phyloP scores from a whole-genome alignment of 2,113 vertebrate genomes.

The Passerina amoena region DNA sequence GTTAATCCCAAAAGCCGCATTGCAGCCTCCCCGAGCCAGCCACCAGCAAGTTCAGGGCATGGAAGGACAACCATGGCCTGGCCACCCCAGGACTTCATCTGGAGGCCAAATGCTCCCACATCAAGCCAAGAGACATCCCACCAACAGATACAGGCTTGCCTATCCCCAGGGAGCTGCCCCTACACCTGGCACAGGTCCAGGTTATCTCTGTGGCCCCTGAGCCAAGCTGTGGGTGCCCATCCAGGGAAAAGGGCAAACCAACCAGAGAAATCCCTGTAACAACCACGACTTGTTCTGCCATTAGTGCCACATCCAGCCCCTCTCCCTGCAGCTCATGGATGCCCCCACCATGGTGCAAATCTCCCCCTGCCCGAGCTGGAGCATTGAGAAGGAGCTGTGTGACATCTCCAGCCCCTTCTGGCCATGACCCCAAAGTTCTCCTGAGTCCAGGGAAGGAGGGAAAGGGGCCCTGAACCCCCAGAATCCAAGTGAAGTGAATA shows the following conservation, averaged over 20 bases:
- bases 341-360: neutral
- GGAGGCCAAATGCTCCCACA: neutral
- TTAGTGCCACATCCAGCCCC: neutral
- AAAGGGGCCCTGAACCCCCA: neutral
- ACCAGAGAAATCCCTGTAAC: neutral
- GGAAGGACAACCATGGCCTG: rapidly evolving
- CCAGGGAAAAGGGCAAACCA: neutral
- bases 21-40: neutral
- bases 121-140: neutral
- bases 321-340: neutral
- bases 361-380: neutral
- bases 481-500: neutral
- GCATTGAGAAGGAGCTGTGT: neutral
- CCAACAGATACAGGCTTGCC: neutral
- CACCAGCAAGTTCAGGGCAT: neutral
- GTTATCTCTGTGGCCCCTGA: neutral
- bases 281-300: neutral
- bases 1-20: constrained; percentile 4
- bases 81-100: neutral
- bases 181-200: neutral
- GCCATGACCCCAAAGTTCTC: neutral
- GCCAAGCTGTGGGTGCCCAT: neutral
- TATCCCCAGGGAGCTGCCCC: neutral
- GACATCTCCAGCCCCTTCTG: neutral
- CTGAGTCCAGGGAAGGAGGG: neutral